A percentile compares a stretch with the other conserved stretches of the same genome.
Conservation (phyloP, 2,797 vertebrate species). For the Delichon dasypus region DNA sequence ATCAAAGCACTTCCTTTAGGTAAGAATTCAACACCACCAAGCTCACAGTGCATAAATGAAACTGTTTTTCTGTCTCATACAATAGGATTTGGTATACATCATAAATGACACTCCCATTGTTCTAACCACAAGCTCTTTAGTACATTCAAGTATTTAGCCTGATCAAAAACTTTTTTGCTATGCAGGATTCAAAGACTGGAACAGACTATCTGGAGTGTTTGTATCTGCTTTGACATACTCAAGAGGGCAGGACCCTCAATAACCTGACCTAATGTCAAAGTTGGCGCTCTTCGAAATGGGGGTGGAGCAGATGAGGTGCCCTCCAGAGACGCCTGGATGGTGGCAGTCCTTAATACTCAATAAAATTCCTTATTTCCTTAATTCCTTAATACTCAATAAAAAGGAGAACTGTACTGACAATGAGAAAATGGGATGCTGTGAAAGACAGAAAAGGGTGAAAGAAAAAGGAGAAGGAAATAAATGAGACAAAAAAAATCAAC, state of each 20-base stretch:
- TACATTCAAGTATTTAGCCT: background rate
- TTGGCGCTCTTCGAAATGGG: fast-evolving
- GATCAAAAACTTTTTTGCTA: background rate
- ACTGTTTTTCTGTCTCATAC: conserved; percentile 37
- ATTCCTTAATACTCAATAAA: background rate
- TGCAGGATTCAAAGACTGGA: background rate
- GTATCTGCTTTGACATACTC: background rate
- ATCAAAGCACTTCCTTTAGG: conserved; percentile 72
- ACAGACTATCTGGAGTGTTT: background rate
- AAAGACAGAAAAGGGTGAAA: background rate
- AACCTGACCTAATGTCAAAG: background rate
- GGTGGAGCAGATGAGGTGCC: background rate
- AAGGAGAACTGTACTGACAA: background rate
- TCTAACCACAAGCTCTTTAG: conserved; percentile 31
- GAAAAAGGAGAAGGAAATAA: background rate
- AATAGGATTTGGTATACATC: conserved; percentile 19
- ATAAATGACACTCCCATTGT: conserved; percentile 19
- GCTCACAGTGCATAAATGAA: conserved; percentile 55
- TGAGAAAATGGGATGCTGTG: background rate
- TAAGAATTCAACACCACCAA: conserved; percentile 44
- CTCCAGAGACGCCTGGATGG: background rate
- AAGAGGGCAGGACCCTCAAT: background rate
- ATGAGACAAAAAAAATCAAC: background rate
- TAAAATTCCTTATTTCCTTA: too few relatives aligned
- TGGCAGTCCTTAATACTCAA: background rate